These are phyloP conservation scores for Mythimna lalbum DNA, from an alignment of 2,888 invertebrate species.

Conservation along the genomic window DNA sequence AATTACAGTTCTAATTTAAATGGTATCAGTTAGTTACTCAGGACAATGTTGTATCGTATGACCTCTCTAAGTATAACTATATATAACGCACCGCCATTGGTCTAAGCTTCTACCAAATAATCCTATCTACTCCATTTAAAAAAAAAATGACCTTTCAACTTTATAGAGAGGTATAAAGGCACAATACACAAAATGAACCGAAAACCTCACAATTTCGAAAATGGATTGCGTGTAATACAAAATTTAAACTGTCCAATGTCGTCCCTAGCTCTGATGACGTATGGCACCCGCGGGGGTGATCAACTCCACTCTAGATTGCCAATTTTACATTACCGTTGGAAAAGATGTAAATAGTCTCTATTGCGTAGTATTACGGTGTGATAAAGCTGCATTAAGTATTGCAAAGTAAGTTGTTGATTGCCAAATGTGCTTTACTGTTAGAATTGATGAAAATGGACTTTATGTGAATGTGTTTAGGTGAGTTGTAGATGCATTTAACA, in stretches of 20 bases:
- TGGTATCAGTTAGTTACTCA: background rate
- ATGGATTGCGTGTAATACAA: conserved; percentile 80
- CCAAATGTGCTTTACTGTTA: conserved; percentile 43
- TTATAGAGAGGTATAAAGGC: background rate
- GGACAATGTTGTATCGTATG: background rate
- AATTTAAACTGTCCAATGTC: conserved; percentile 85
- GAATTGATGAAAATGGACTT: conserved; percentile 20
- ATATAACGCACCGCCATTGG: background rate
- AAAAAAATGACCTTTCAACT: background rate
- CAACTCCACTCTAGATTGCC: conserved; percentile 67
- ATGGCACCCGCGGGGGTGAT: conserved; percentile 85
- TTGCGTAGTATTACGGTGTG: fast-evolving
- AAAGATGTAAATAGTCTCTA: conserved; percentile 15
- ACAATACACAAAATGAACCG: conserved; percentile 33
- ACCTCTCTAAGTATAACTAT: background rate
- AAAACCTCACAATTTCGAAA: conserved; percentile 72
- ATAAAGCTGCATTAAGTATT: background rate
- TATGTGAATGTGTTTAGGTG: fast-evolving
- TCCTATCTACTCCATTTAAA: no score
- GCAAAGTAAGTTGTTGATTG: conserved; percentile 15
- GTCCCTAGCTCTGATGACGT: conserved; percentile 79
- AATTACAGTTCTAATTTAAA: background rate
- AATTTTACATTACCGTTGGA: conserved; percentile 35
- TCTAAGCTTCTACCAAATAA: background rate
- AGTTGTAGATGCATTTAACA: conserved; percentile 12